Evolutionary conservation across 1,140 invertebrate genomes (phyloP).

Genomic region (Drosophila oshimai): DNA sequence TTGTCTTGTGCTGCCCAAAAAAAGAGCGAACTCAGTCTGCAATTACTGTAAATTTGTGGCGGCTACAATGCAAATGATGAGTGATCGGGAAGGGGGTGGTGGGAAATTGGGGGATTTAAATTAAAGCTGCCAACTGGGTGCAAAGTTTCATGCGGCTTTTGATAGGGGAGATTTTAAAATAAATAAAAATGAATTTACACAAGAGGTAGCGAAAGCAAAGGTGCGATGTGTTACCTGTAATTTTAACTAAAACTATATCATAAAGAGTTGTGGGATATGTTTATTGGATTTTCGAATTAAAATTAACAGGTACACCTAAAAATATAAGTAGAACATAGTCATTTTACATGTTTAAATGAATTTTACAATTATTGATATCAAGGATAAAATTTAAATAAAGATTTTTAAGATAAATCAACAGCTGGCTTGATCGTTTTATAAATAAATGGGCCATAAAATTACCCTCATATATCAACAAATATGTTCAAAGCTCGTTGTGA

Average conservation of each 20-base stretch:
- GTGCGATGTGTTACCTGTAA: neutral
- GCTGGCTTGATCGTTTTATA: too few relatives aligned
- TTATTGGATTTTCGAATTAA: too few relatives aligned
- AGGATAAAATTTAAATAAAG: too few relatives aligned
- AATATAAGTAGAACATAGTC: too few relatives aligned
- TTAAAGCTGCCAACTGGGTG: constrained; percentile 16
- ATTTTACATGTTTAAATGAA: too few relatives aligned
- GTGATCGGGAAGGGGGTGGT: neutral
- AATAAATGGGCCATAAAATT: too few relatives aligned
- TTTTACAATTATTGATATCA: too few relatives aligned
- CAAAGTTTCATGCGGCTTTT: neutral
- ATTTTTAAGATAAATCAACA: neutral
- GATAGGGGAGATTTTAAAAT: constrained; percentile 2
- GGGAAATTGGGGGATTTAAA: neutral
- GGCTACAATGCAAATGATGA: constrained; percentile 47
- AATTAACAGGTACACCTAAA: too few relatives aligned
- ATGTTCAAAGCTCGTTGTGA: neutral
- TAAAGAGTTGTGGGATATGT: too few relatives aligned
- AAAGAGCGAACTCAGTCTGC: constrained; percentile 41
- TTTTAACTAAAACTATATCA: neutral
- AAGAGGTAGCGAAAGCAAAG: neutral
- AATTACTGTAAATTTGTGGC: constrained; percentile 60
- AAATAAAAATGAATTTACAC: neutral
- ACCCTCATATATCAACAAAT: neutral
- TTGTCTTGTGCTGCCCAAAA: constrained; percentile 46